Evolutionary conservation across 2,797 vertebrate species (phyloP).

Genomic region (Falco peregrinus): DNA sequence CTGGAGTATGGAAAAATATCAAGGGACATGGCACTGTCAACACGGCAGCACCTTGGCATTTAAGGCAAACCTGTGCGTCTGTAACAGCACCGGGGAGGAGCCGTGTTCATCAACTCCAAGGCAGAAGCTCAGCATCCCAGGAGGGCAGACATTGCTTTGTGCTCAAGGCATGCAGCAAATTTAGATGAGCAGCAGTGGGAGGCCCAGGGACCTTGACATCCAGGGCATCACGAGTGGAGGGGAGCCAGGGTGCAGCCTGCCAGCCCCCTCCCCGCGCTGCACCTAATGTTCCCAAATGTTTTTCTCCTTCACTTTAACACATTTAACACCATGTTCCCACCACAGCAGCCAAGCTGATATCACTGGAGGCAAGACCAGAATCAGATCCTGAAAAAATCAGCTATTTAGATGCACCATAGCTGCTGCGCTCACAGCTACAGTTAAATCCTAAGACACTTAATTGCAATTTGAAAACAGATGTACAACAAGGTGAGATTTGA

Average conservation of each 20-base stretch:
- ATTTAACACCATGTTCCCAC: conserved; percentile 8
- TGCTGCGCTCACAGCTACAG: neutral
- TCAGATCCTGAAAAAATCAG: conserved; percentile 20
- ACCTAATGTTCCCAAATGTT: conserved; percentile 10
- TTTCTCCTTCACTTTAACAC: conserved; percentile 28
- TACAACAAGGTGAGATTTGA: neutral
- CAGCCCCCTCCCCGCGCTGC: neutral
- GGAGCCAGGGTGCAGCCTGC: neutral
- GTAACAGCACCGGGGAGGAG: accelerated
- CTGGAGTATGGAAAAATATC: neutral
- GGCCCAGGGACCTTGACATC: neutral
- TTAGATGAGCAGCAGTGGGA: neutral
- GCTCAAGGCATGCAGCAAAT: neutral
- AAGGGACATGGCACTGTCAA: accelerated
- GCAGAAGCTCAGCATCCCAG: neutral
- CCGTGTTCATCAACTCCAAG: accelerated
- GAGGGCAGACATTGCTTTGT: neutral
- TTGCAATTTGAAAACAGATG: neutral
- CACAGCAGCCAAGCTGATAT: neutral
- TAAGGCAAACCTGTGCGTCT: neutral
- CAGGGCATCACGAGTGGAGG: neutral
- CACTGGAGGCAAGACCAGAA: conserved; percentile 44
- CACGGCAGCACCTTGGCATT: neutral
- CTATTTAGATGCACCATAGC: neutral
- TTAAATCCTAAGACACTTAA: neutral